phyloP scores from a whole-genome alignment of 2,888 invertebrate genomes.

The Metalampra italica region DNA sequence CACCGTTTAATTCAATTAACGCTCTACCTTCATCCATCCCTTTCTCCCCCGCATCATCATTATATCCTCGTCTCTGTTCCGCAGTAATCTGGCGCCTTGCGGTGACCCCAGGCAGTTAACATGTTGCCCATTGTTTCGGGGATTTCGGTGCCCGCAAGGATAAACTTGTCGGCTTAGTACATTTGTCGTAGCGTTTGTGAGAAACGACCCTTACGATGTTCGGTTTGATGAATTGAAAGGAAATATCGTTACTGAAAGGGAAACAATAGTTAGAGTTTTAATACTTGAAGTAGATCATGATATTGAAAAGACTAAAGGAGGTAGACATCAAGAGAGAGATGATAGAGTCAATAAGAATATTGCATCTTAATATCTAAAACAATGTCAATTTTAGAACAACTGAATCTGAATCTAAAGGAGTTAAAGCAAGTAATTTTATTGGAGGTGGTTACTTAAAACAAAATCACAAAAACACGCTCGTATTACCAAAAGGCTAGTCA shows the following conservation, averaged over 20 bases:
- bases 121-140: constrained; percentile 58
- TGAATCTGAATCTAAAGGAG: too few relatives aligned
- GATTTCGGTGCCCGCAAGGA: constrained; percentile 37
- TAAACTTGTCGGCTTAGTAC: constrained; percentile 42
- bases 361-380: too few relatives aligned
- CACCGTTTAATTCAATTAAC: constrained; percentile 14
- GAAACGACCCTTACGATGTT: neutral
- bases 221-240: neutral
- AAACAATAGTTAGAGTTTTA: too few relatives aligned
- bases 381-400: too few relatives aligned
- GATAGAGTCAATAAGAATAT: too few relatives aligned
- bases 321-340: too few relatives aligned
- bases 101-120: constrained; percentile 57
- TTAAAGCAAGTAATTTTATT: too few relatives aligned
- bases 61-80: constrained; percentile 18
- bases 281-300: too few relatives aligned
- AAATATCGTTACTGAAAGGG: neutral
- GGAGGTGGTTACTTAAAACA: too few relatives aligned
- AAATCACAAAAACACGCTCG: too few relatives aligned
- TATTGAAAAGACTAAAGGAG: too few relatives aligned
- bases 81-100: constrained; percentile 40
- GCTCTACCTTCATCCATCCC: neutral
- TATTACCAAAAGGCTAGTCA: too few relatives aligned
- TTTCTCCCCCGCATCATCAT: constrained; percentile 4
- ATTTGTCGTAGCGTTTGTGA: constrained; percentile 30